Evolutionary conservation across 2,797 vertebrate species (phyloP).

Genomic region (Myotis myotis): DNA sequence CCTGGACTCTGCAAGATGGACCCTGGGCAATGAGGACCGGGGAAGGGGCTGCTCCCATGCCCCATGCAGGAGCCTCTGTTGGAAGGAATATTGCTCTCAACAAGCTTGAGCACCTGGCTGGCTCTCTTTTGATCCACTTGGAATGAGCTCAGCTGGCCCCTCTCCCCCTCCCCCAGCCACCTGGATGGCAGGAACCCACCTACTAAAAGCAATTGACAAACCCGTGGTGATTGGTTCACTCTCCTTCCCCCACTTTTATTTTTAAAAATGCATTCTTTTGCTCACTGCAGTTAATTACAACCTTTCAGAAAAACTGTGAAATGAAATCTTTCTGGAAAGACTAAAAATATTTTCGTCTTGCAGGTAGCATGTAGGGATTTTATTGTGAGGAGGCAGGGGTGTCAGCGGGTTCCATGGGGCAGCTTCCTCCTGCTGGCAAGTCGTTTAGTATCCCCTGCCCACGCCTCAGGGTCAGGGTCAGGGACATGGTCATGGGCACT

Average conservation of each 20-base stretch:
- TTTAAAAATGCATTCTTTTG: conserved; percentile 62
- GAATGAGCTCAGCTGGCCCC: neutral
- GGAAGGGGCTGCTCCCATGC: neutral
- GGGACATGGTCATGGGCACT: neutral
- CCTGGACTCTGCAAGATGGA: neutral
- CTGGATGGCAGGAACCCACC: conserved; percentile 27
- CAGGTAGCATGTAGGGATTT: conserved; percentile 53
- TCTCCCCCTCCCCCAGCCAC: neutral
- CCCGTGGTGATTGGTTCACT: neutral
- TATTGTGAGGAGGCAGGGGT: conserved; percentile 34
- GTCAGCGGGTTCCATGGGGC: neutral
- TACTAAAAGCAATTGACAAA: neutral
- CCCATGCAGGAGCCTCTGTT: neutral
- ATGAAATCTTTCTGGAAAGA: conserved; percentile 67
- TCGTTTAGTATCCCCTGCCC: neutral
- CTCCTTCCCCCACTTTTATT: conserved; percentile 20
- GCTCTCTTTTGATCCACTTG: neutral
- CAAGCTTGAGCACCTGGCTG: neutral
- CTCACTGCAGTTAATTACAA: conserved; percentile 72
- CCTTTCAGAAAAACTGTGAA: conserved; percentile 74
- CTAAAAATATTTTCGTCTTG: conserved; percentile 72
- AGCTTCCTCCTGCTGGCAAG: neutral
- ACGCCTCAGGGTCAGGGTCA: neutral
- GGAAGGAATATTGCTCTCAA: neutral
- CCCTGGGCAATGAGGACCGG: neutral